Evolutionary conservation across 2,888 invertebrate genomes (phyloP).

Genomic region (Penaeus monodon): DNA sequence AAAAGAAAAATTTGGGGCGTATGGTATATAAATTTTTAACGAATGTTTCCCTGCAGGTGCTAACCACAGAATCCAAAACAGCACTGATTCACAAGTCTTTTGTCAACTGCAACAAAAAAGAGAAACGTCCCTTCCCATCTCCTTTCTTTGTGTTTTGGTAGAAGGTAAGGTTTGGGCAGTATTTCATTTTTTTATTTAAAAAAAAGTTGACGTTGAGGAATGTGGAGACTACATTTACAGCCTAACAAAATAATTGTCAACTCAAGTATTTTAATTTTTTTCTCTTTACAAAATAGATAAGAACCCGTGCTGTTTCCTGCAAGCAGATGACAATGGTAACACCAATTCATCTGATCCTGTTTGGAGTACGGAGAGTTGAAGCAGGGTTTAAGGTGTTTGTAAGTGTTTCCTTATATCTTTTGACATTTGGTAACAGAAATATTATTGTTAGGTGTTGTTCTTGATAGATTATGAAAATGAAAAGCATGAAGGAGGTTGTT

Average conservation of each 20-base stretch:
- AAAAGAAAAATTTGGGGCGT: background rate
- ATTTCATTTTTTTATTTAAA: background rate
- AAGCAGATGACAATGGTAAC: constrained; percentile 97
- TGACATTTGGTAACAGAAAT: no score
- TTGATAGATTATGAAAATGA: no score
- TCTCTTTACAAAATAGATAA: constrained; percentile 74
- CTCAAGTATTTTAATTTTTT: background rate
- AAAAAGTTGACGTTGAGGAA: background rate
- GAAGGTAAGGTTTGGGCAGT: constrained; percentile 73
- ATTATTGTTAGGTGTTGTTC: no score
- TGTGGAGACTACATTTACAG: background rate
- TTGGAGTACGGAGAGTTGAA: constrained; percentile 90
- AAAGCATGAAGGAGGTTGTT: no score
- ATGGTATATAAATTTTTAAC: no score
- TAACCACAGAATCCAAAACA: constrained; percentile 94
- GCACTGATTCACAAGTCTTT: constrained; percentile 97
- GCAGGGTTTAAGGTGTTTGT: constrained; percentile 78
- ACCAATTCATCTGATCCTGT: constrained; percentile 90
- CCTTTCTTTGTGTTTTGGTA: constrained; percentile 98
- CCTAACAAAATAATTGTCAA: background rate
- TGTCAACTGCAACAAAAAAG: constrained; percentile 90
- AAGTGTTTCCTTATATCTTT: constrained; percentile 67
- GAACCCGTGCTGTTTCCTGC: constrained; percentile 94
- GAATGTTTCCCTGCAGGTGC: constrained; percentile 74
- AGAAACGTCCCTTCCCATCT: constrained; percentile 86